Conservation (phyloP, 2,797 vertebrate species). For the Hirundo rustica region DNA sequence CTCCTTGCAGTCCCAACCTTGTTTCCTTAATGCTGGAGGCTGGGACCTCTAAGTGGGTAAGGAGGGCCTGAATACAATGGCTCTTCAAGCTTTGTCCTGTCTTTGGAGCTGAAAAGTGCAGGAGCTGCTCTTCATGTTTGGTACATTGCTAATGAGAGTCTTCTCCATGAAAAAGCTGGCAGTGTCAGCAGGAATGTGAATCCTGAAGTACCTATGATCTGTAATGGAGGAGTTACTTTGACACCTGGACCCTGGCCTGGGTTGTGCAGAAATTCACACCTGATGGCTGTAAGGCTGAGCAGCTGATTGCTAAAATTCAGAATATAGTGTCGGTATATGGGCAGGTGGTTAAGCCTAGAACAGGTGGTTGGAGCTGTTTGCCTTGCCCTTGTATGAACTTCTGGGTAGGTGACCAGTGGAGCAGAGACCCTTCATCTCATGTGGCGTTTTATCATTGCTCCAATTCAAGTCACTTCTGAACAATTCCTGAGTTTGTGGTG, state of each 20-base stretch:
- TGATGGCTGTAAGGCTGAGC: not conserved
- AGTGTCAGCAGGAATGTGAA: not conserved
- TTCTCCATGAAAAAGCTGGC: not conserved
- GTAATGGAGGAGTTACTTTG: not conserved
- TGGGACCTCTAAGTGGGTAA: not conserved
- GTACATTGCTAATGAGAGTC: not conserved
- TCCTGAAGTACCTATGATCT: not conserved
- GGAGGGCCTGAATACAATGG: not conserved
- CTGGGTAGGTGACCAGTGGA: not conserved
- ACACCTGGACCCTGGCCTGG: not conserved
- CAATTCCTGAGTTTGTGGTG: not conserved
- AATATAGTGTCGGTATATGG: not conserved
- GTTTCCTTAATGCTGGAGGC: not conserved
- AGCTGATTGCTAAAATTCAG: not conserved
- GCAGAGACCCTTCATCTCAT: not conserved
- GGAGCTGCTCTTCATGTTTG: not conserved
- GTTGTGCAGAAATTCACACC: not conserved
- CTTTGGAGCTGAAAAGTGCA: not conserved
- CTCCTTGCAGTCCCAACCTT: not conserved
- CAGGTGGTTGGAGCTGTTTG: not conserved
- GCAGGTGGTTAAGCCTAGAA: not conserved
- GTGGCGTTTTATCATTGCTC: not conserved
- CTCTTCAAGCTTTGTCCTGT: not conserved
- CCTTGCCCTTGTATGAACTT: not conserved
- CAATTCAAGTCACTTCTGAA: not conserved